Base-by-base conservation (phyloP, 2,888 invertebrate species). In the Trichogramma evanescens region DNA sequence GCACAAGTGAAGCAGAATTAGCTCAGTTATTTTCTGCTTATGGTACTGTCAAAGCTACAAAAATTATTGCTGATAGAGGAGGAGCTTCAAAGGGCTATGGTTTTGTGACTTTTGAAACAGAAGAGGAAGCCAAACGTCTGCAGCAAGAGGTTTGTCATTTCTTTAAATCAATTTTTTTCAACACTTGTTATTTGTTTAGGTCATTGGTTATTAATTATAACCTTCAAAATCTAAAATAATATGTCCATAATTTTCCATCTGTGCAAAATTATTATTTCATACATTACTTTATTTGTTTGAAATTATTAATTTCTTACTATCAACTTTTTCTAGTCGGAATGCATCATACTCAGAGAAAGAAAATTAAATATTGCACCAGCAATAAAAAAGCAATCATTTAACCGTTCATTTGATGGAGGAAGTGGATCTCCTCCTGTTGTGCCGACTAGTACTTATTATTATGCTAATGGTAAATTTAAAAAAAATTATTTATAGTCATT, bases 21-120 rank as follows among this genome's bases (percentile, higher is more conserved):
- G 89, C 91, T 80, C 89, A 91, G 76, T 87, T 95, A 66, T 97
- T 97, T 79, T 92, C 93, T 64, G 86, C 88, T 54, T 92, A 91
- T 72, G 94, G 95, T 56, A 89, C 91, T 56, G 92, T 93, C 45
- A 94, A 89, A 68, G 91, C 93, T 52, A 93, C 94, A 56, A 94
- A 97, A 81, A 95, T 97, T 68, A 96, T 97, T 67, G 89, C 91
- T 70, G 95, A 96, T 78, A 82, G 95, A 70, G 95, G 94, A 66
- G 96, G 96, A 4, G 93, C 95, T 26, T 95, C 95, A 65, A 95
- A 95, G 80, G 93, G 94, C 66, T 93, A 94, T 75, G 91, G 91
- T 4, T 91, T 91, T 80, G 89, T 91, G 59, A 90, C 90, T 0
- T 93, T 92, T 77, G 91, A 92, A 80, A 89, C 87, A 56, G 92